These are phyloP conservation scores for Pantherophis guttatus DNA, from an alignment of 2,113 vertebrate species.

Conservation along the genomic window DNA sequence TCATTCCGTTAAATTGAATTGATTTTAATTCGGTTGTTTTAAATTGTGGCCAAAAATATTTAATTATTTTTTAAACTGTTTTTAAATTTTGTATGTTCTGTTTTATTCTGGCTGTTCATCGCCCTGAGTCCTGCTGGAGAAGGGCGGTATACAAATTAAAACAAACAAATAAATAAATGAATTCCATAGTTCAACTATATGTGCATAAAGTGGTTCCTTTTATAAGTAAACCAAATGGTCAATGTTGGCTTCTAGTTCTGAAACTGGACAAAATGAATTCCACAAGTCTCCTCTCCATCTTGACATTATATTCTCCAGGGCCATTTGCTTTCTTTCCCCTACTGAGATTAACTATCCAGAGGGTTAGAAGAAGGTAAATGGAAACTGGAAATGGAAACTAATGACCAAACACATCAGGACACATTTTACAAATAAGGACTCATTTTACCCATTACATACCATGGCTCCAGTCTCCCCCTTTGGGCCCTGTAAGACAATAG, in stretches of 20 bases:
- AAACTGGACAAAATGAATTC: not conserved
- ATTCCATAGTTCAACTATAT: not conserved
- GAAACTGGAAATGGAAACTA: not conserved
- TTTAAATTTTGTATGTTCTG: too few relatives aligned
- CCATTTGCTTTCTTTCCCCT: not conserved
- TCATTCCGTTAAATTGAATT: too few relatives aligned
- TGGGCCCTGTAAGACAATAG: constrained; percentile 77
- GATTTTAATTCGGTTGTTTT: too few relatives aligned
- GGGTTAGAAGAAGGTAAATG: not conserved
- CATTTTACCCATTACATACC: constrained; percentile 72
- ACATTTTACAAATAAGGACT: not conserved
- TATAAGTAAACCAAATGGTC: not conserved
- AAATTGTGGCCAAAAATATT: too few relatives aligned
- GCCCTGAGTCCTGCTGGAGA: too few relatives aligned
- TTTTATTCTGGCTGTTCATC: too few relatives aligned
- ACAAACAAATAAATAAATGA: not conserved
- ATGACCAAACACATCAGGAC: not conserved
- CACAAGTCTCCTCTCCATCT: not conserved
- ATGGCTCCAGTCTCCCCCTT: constrained; percentile 88
- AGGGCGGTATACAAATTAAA: too few relatives aligned
- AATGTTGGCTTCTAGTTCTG: not conserved
- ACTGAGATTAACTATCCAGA: not conserved
- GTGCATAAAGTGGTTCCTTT: not conserved
- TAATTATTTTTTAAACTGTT: too few relatives aligned
- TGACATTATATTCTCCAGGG: not conserved